Conservation (phyloP, 2,888 invertebrate genomes). For the Temnothorax rugatulus region DNA sequence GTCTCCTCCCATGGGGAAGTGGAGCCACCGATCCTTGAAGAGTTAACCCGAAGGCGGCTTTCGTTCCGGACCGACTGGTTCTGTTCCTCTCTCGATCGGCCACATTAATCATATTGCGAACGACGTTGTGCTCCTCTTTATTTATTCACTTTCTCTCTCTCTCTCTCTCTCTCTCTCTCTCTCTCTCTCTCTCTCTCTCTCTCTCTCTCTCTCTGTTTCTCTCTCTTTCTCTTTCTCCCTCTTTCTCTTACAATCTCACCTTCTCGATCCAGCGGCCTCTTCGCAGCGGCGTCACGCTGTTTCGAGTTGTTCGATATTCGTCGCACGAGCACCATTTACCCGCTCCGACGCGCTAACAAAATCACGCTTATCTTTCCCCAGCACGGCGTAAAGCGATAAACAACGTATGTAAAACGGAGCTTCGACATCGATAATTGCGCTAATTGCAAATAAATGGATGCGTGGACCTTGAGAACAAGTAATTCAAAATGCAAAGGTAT, state of each 20-base stretch:
- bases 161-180: conserved; percentile 15
- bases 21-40: conserved; percentile 71
- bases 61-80: conserved; percentile 78
- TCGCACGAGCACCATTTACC: conserved; percentile 66
- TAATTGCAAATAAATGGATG: conserved; percentile 43
- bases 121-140: conserved; percentile 74
- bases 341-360: conserved; percentile 53
- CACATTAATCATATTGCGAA: conserved; percentile 80
- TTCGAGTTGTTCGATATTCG: conserved; percentile 73
- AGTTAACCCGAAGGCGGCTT: conserved; percentile 77
- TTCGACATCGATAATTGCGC: conserved; percentile 32
- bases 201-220: conserved; percentile 48
- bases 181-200: background rate
- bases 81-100: conserved; percentile 77
- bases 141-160: conserved; percentile 56
- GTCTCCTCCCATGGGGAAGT: conserved; percentile 67
- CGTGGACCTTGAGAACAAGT: background rate
- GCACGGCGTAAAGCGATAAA: conserved; percentile 43
- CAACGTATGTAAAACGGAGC: conserved; percentile 34
- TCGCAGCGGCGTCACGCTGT: conserved; percentile 59
- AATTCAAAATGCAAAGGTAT: conserved; percentile 6
- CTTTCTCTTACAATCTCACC: conserved; percentile 31
- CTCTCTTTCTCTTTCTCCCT: background rate
- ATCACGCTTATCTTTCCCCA: conserved; percentile 62
- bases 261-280: conserved; percentile 60